These are phyloP conservation scores for Leptinotarsa tumamoca DNA, from an alignment of 2,888 invertebrate species.

Conservation along the genomic window DNA sequence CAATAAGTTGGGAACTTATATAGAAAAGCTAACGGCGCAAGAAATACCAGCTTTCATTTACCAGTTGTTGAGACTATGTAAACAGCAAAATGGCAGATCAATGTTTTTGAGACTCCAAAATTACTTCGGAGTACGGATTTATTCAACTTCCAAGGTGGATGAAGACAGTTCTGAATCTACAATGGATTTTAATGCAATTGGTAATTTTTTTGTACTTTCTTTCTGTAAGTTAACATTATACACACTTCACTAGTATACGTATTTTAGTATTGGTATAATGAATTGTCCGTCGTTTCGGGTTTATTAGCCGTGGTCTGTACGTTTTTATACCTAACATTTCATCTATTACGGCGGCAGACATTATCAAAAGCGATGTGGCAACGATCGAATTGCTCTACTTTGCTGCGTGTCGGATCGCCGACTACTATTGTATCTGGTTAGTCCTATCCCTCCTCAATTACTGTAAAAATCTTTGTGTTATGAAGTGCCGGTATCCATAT, in stretches of 20 bases:
- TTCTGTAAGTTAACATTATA: conserved; percentile 14
- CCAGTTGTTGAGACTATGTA: conserved; percentile 74
- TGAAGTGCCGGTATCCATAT: too few relatives aligned
- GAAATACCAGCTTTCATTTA: conserved; percentile 77
- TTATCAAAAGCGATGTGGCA: too few relatives aligned
- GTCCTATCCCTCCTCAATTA: too few relatives aligned
- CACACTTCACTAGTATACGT: neutral
- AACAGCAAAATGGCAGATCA: conserved; percentile 61
- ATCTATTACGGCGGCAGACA: too few relatives aligned
- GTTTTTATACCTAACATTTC: too few relatives aligned
- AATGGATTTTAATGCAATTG: conserved; percentile 58
- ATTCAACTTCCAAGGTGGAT: conserved; percentile 51
- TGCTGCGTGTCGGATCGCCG: too few relatives aligned
- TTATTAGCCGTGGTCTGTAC: too few relatives aligned
- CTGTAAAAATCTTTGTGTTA: too few relatives aligned
- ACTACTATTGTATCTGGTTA: too few relatives aligned
- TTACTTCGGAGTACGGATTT: conserved; percentile 62
- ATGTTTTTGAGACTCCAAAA: conserved; percentile 61
- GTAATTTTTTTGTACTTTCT: conserved; percentile 45
- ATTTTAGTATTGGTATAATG: too few relatives aligned
- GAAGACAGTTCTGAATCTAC: conserved; percentile 51
- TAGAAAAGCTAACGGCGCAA: conserved; percentile 72
- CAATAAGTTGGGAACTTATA: conserved; percentile 72
- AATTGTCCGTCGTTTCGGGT: too few relatives aligned
- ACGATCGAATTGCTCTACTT: too few relatives aligned